Base-by-base conservation (phyloP, 2,888 invertebrate species). In the Homarus gammarus region DNA sequence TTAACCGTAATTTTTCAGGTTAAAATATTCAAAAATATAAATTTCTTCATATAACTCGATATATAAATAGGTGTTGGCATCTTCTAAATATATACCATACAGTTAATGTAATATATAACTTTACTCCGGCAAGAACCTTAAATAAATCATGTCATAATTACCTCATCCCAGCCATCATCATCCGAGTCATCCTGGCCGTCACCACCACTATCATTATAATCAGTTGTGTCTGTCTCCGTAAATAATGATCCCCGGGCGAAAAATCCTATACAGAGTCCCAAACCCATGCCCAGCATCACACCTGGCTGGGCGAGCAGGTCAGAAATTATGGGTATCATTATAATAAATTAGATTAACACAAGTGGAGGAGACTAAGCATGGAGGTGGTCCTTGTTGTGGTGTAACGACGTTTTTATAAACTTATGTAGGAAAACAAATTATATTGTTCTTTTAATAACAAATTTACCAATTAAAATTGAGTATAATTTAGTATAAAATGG, bases 241-340 rank as follows among this genome's bases (percentile, higher is more conserved):
- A 87, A 82, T 33, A 83, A 33, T 27, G 86, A 86, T 6, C 81
- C 86, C 10, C 83, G 73, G 31, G 77, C 81, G 33, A 86, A 90
- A n/a, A 72, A 90, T 1, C 86, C 90, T 82, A 90, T 77, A 36
- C 90, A 90, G 31, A 90, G 44, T 2, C 90, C 90, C 5, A 90
- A 18, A 5, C 90, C 90, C 86, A 90, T 82, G 68, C 90, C 90
- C 38, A 90, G 68, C 77, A 90, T 83, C 6, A 90, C 86, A 1
- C 90, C 90, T 3, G 90, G 90, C 36, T 90, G 90, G 5, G 81
- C 49, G 15, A 86, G 73, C 18, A 90, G 12, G 31, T 85, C 85
- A 8, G 90, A 73, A 18, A 90, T 31, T 38, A 86, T 86, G 18
- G 90, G 90, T 31, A 90, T 90, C 85, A 90, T 86, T n/a, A 6